phyloP scores from a whole-genome alignment of 1,140 invertebrate genomes.

The Drosophila mauritiana region DNA sequence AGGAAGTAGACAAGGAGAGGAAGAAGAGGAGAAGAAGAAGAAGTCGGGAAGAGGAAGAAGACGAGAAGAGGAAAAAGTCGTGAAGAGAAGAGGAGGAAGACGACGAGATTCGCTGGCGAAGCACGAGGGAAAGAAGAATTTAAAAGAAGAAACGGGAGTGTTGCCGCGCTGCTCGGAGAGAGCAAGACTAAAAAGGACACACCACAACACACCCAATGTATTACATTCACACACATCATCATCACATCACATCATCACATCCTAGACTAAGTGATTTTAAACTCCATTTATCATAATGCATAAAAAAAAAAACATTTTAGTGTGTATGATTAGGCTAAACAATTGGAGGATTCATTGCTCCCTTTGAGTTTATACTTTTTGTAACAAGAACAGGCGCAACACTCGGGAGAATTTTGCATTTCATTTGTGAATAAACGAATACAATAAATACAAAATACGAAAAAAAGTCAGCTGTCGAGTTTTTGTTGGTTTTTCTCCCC shows the following conservation, averaged over 20 bases:
- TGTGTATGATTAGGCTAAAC: constrained; percentile 45
- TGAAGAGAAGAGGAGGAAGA: neutral
- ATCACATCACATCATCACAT: constrained; percentile 33
- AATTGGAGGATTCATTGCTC: constrained; percentile 29
- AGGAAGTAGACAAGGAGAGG: neutral
- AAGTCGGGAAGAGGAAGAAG: constrained; percentile 16
- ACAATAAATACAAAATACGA: neutral
- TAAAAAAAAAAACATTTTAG: constrained; percentile 24
- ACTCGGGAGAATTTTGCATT: constrained; percentile 54
- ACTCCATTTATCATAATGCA: constrained; percentile 34
- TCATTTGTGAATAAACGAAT: constrained; percentile 55
- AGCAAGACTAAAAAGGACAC: constrained; percentile 56
- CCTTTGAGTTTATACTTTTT: constrained; percentile 39
- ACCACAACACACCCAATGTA: constrained; percentile 24
- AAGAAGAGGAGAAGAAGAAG: neutral
- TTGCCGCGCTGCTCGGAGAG: constrained; percentile 59
- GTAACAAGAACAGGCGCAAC: constrained; percentile 50
- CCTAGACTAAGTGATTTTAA: constrained; percentile 59
- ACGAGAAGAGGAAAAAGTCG: neutral
- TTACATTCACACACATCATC: constrained; percentile 40
- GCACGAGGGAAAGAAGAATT: constrained; percentile 19
- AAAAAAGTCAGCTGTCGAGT: constrained; percentile 7
- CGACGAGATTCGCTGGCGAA: constrained; percentile 33
- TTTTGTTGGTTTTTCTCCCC: constrained; percentile 3
- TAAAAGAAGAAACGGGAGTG: constrained; percentile 29